Percentiles rank a stretch among this genome's conserved stretches.
Conservation (phyloP, 2,797 vertebrate species). For the Chelon auratus region DNA sequence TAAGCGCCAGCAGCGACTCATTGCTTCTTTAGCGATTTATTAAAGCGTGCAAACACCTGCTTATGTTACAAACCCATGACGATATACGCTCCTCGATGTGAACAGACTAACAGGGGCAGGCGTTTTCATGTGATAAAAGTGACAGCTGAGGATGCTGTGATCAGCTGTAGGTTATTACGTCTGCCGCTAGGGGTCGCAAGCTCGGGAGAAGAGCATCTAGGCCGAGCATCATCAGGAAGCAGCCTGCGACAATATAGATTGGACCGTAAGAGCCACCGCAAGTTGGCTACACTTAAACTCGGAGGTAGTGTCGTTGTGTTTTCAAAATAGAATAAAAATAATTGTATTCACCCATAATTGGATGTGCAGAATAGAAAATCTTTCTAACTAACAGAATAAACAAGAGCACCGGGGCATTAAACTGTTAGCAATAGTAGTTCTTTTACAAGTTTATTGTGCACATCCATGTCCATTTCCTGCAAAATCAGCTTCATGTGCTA, state of each 20-base stretch:
- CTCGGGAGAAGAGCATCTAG: not conserved
- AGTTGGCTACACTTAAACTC: not conserved
- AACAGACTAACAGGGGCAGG: not conserved
- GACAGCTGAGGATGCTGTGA: slow-evolving; percentile 54
- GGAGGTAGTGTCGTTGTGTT: not conserved
- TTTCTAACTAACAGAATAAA: too few relatives aligned
- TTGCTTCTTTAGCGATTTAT: slow-evolving; percentile 22
- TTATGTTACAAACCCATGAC: slow-evolving; percentile 15
- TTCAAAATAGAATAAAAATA: slow-evolving; percentile 34
- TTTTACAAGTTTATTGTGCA: too few relatives aligned
- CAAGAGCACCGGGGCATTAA: too few relatives aligned
- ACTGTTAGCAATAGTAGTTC: too few relatives aligned
- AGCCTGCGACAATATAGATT: slow-evolving; percentile 10
- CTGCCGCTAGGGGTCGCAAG: slow-evolving; percentile 51
- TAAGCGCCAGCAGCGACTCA: slow-evolving; percentile 34
- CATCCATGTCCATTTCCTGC: too few relatives aligned
- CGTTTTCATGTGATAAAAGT: slow-evolving; percentile 39
- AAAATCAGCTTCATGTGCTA: too few relatives aligned
- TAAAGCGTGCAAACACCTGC: not conserved
- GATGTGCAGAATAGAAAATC: too few relatives aligned
- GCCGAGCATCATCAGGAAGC: slow-evolving; percentile 27
- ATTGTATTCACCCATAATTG: not conserved
- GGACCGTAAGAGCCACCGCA: slow-evolving; percentile 3
- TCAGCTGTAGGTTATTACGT: slow-evolving; percentile 8
- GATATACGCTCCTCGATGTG: not conserved